Base-by-base conservation (phyloP, 2,113 vertebrate species). In the Chamaea fasciata region DNA sequence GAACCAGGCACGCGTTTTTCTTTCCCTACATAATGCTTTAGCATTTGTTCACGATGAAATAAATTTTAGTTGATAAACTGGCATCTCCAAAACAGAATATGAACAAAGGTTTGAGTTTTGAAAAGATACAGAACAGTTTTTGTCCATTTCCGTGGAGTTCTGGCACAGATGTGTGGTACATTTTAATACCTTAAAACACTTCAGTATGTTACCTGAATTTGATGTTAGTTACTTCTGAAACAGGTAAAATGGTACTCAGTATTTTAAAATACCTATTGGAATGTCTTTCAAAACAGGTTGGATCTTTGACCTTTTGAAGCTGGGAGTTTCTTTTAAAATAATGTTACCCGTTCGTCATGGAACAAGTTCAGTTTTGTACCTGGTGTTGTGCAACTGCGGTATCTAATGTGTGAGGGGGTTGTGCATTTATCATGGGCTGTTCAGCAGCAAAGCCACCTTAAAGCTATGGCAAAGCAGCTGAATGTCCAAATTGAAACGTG, bases 361-460 rank as follows among this genome's bases (percentile, higher is more conserved):
- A 84, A 59, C 64, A 47, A 71, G 49, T 87, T 94, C 59, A 0
- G 6, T 89, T 94, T 90, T 6, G 23, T 89, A 77, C 78, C 53
- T 0, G 0, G n/a, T 20, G 3, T 93, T 92, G 74, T 84, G 95
- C 87, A 94, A 13, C 30, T 60, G 2, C 0, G 0, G 27, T 76
- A 2, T 49, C 9, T 46, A 9, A 59, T 56, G n/a, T 6, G 5
- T 30, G 57, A 57, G 27, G 5, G 37, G 4, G 22, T 59, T 47
- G 55, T 3, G 15, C 23, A 1, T 75, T 87, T 84, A 31, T 74
- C 76, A 1, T 0, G 0, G 62, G 75, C 49, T 90, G 22, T 27
- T 68, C 44, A 44, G 70, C 76, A 65, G 47, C 83, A 85, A 90
- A 95, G 78, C 33, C 59, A 47, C 60, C 22, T 50, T 81, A 52